Conservation (phyloP, 2,797 vertebrate genomes). For the Anguilla obscura region DNA sequence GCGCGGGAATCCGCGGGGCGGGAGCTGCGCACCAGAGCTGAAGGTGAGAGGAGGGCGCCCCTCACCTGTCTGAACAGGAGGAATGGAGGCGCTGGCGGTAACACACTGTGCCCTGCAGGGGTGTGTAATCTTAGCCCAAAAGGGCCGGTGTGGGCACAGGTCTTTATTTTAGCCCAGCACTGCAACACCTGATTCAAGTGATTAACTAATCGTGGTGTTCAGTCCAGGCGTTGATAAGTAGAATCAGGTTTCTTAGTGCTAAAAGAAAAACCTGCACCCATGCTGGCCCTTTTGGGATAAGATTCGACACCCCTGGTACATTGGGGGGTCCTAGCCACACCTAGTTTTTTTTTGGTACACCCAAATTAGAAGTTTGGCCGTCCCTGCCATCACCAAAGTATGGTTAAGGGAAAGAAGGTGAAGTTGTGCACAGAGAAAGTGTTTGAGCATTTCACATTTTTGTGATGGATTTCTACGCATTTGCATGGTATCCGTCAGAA, state of each 20-base stretch:
- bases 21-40: constrained; percentile 32
- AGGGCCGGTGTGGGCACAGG: no score
- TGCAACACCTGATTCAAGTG: no score
- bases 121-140: neutral
- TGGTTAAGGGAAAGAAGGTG: neutral
- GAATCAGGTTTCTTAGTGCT: no score
- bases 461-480: neutral
- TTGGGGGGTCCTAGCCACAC: no score
- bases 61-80: neutral
- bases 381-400: neutral
- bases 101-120: neutral
- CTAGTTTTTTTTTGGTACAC: no score
- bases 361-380: no score
- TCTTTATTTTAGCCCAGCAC: no score
- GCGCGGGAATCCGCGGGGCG: constrained; percentile 38
- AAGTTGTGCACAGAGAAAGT: neutral
- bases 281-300: no score
- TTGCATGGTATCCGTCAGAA: neutral
- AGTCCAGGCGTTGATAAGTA: no score
- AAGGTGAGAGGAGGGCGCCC: constrained; percentile 37
- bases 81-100: neutral
- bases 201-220: no score
- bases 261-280: no score
- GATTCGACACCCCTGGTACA: no score
- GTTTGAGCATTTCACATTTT: neutral